A percentile compares a stretch with the other conserved stretches of the same genome.
Evolutionary conservation across 2,888 invertebrate genomes (phyloP).

Genomic region (Caenorhabditis sulstoni): DNA sequence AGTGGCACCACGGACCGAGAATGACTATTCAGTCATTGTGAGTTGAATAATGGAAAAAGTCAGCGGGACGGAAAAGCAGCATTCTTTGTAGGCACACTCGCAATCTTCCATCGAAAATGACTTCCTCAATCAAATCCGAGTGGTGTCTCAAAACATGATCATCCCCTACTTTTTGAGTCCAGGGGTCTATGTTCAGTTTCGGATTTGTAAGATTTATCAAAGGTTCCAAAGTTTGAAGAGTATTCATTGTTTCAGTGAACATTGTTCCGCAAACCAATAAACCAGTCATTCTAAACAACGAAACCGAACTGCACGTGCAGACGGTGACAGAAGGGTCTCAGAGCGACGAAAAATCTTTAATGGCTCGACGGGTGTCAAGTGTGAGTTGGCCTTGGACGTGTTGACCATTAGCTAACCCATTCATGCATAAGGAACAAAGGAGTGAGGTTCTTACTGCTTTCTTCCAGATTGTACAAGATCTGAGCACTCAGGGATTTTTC

Average conservation of each 20-base stretch:
- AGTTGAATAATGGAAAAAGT: slow-evolving; percentile 13
- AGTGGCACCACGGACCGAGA: slow-evolving; percentile 62
- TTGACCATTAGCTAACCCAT: slow-evolving; percentile 1
- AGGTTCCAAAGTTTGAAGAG: neutral
- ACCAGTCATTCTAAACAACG: slow-evolving; percentile 60
- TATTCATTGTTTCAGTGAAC: slow-evolving; percentile 56
- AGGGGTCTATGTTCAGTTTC: slow-evolving; percentile 65
- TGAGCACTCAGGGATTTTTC: slow-evolving; percentile 42
- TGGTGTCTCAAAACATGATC: slow-evolving; percentile 70
- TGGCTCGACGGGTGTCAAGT: slow-evolving; percentile 44
- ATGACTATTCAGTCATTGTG: slow-evolving; percentile 70
- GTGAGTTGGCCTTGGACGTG: slow-evolving; percentile 1
- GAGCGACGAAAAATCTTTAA: slow-evolving; percentile 33
- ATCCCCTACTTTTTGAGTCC: slow-evolving; percentile 70
- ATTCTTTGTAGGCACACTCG: slow-evolving; percentile 57
- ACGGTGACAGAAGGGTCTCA: slow-evolving; percentile 48
- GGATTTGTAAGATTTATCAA: slow-evolving; percentile 62
- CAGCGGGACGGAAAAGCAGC: neutral
- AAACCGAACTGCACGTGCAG: slow-evolving; percentile 68
- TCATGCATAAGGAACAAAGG: slow-evolving; percentile 1
- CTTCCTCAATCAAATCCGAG: slow-evolving; percentile 73
- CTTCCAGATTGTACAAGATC: slow-evolving; percentile 49
- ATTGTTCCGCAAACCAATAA: slow-evolving; percentile 62
- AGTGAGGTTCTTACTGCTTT: neutral
- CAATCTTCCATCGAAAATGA: slow-evolving; percentile 67